Evolutionary conservation across 2,113 vertebrate species (phyloP).

Genomic region (Opisthocomus hoazin): DNA sequence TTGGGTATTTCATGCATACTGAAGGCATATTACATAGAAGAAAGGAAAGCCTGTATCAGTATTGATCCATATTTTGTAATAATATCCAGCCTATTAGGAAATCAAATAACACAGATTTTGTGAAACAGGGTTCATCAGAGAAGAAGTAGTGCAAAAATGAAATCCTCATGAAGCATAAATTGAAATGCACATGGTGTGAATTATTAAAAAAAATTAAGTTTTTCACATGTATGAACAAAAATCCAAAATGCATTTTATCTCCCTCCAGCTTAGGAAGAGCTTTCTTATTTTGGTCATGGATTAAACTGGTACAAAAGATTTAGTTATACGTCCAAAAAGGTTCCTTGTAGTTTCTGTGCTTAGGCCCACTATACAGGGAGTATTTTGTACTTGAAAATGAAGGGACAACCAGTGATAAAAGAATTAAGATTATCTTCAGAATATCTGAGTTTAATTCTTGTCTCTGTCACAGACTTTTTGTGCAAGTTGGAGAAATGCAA

Average conservation of each 20-base stretch:
- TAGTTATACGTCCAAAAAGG: neutral
- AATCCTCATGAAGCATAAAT: slow-evolving; percentile 43
- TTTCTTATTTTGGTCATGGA: slow-evolving; percentile 13
- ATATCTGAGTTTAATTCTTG: slow-evolving; percentile 28
- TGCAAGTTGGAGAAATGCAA: neutral
- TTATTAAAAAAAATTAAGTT: neutral
- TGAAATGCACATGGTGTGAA: neutral
- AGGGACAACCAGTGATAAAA: neutral
- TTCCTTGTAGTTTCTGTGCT: neutral
- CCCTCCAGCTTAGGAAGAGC: neutral
- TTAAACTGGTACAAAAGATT: slow-evolving; percentile 33
- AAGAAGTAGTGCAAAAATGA: slow-evolving; percentile 12
- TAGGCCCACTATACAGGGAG: neutral
- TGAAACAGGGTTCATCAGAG: neutral
- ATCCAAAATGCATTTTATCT: slow-evolving; percentile 9
- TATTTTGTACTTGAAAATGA: slow-evolving; percentile 34
- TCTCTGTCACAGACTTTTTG: neutral
- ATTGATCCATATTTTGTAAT: slow-evolving; percentile 53
- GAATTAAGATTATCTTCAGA: slow-evolving; percentile 5
- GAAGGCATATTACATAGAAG: slow-evolving; percentile 1
- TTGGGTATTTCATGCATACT: slow-evolving; percentile 30
- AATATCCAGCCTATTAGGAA: slow-evolving; percentile 45
- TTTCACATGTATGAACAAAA: slow-evolving; percentile 13
- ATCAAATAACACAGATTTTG: slow-evolving; percentile 25
- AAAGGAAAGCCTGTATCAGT: slow-evolving; percentile 14